Evolutionary conservation across 2,888 invertebrate genomes (phyloP).

Genomic region (Apotomis turbidana): DNA sequence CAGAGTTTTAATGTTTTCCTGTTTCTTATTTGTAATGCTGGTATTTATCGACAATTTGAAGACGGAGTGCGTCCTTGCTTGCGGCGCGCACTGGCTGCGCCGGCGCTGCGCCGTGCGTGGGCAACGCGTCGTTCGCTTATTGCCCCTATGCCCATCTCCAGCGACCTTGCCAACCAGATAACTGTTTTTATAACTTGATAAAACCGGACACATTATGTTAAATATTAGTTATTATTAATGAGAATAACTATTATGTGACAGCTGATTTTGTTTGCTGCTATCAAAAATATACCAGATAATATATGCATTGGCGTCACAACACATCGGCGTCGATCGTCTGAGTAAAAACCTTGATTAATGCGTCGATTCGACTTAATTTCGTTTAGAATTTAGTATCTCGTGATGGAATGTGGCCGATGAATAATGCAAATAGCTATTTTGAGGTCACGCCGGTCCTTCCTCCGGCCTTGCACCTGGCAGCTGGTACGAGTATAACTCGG

Average conservation of each 20-base stretch:
- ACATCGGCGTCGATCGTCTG: constrained; percentile 2
- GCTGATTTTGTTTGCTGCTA: constrained; percentile 51
- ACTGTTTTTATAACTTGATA: constrained; percentile 61
- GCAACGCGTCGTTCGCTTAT: constrained; percentile 6
- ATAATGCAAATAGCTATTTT: constrained; percentile 48
- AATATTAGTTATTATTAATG: constrained; percentile 42
- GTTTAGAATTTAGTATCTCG: constrained; percentile 29
- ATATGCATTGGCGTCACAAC: constrained; percentile 33
- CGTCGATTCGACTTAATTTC: constrained; percentile 17
- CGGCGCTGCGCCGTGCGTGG: constrained; percentile 20
- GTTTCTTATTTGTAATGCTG: constrained; percentile 4
- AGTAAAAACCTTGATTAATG: constrained; percentile 31
- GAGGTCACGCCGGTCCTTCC: constrained; percentile 46
- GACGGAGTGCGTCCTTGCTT: constrained; percentile 8
- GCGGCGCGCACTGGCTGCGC: background rate
- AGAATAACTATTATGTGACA: constrained; percentile 43
- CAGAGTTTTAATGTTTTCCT: background rate
- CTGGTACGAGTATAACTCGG: constrained; percentile 49
- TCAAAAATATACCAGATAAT: constrained; percentile 15
- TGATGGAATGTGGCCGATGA: constrained; percentile 46
- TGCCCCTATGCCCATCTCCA: constrained; percentile 35
- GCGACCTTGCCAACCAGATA: constrained; percentile 64
- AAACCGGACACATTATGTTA: constrained; percentile 59
- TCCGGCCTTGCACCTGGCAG: constrained; percentile 56
- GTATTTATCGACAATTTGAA: constrained; percentile 8